phyloP scores from a whole-genome alignment of 2,888 invertebrate genomes.

The Antheraea assamensis region DNA sequence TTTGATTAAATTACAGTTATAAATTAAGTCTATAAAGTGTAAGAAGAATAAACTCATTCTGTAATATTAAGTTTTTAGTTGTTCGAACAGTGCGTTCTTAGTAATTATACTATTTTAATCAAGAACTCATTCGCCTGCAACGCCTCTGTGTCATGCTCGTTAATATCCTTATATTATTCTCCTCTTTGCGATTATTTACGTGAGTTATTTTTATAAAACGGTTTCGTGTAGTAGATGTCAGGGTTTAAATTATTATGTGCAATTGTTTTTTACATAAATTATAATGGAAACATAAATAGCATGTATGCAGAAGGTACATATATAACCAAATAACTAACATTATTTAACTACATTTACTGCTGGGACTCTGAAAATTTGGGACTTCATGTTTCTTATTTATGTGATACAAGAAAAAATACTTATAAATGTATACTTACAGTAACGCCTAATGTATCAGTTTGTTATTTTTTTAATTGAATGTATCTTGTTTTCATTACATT shows the following conservation, averaged over 20 bases:
- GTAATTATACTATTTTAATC: conserved; percentile 25
- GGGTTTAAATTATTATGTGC: neutral
- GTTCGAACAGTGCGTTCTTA: conserved; percentile 14
- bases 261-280: neutral
- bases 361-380: too few species aligned
- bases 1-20: neutral
- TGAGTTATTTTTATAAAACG: neutral
- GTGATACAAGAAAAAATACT: too few species aligned
- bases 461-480: too few species aligned
- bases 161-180: neutral
- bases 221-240: neutral
- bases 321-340: too few species aligned
- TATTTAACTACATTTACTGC: too few species aligned
- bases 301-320: neutral
- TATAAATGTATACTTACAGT: too few species aligned
- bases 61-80: neutral
- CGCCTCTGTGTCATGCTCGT: conserved; percentile 1
- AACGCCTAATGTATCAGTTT: too few species aligned
- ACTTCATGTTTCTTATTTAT: too few species aligned
- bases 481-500: too few species aligned
- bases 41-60: neutral
- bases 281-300: neutral
- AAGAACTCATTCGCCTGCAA: conserved; percentile 14
- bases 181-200: neutral
- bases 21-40: neutral